Percentiles rank a stretch among this genome's conserved stretches.
Evolutionary conservation across 2,888 invertebrate species (phyloP).

Genomic region (Pyrrhia umbra): DNA sequence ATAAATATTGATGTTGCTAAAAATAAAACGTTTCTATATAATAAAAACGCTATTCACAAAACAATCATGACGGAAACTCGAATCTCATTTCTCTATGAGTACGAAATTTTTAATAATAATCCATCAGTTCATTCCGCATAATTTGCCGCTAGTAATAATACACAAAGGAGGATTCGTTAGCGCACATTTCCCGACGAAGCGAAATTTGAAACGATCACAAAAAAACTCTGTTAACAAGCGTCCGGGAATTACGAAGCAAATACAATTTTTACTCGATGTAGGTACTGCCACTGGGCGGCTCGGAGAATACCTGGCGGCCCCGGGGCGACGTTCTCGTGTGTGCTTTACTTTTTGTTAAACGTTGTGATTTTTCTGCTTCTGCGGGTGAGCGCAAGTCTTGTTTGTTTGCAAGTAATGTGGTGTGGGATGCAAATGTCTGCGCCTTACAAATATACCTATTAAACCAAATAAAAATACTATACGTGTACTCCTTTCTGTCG

Average conservation of each 20-base stretch:
- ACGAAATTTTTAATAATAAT: slow-evolving; percentile 28
- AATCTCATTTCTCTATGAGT: slow-evolving; percentile 18
- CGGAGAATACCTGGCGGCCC: slow-evolving; percentile 5
- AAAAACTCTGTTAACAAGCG: slow-evolving; percentile 62
- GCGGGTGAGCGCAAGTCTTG: slow-evolving; percentile 9
- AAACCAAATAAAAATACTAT: neutral
- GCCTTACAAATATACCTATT: slow-evolving; percentile 14
- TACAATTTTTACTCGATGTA: slow-evolving; percentile 48
- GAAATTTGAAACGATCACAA: slow-evolving; percentile 63
- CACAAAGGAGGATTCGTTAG: slow-evolving; percentile 59
- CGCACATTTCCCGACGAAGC: slow-evolving; percentile 48
- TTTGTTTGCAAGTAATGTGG: slow-evolving; percentile 7
- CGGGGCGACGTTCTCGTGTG: neutral
- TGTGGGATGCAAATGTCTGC: slow-evolving; percentile 15
- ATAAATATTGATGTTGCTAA: neutral
- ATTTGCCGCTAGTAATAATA: slow-evolving; percentile 51
- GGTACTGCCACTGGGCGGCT: slow-evolving; percentile 5
- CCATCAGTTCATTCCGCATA: slow-evolving; percentile 29
- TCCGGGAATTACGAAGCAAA: slow-evolving; percentile 58
- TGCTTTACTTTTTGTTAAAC: slow-evolving; percentile 22
- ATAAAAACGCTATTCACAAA: slow-evolving; percentile 4
- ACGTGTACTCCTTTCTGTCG: neutral
- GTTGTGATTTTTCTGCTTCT: slow-evolving; percentile 28
- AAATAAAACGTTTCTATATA: slow-evolving; percentile 9
- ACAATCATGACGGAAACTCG: slow-evolving; percentile 4